Base-by-base conservation (phyloP, 1,140 invertebrate genomes). In the Araneus ventricosus region DNA sequence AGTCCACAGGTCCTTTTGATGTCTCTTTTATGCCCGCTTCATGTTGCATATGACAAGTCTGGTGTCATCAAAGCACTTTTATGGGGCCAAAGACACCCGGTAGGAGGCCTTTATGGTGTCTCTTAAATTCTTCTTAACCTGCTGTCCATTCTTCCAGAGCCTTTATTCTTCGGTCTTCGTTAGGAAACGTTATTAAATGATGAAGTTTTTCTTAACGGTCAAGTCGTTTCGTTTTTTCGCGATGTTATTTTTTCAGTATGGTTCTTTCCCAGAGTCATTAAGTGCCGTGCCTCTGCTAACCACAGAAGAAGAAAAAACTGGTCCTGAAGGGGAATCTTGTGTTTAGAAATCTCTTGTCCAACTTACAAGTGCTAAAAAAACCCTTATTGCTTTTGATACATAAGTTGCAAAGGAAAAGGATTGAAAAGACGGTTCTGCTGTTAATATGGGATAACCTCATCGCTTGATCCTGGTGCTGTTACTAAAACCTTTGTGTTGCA, bases 51-150 rank as follows among this genome's bases (percentile, higher is more conserved):
- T 90, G 89, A 90, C 89, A 90, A 82, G 41, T 90, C 89, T 59
- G 24, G 89, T 63, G 75, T 90, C 89, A 75, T 84, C 75, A 90
- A 80, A 90, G 79, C 61, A 14, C 79, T 84, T 63, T 90, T 90
- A 90, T 90, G 89, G 89, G 89, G 89, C 89, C 89, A 90, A 90
- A 90, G 89, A 90, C 89, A 90, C 89, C 14, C 57, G 20, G 67
- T 41, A 82, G 70, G 79, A 41, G 45, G 63, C 39, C 45, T 79
- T 89, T 75, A 75, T 75, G 80, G 80, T 82, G 80, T 82, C 80
- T 52, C 80, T 7, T 67, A 67, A 67, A 27, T 67, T 67, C 63
- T 67, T 75, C 70, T 30, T 34, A 75, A 75, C 70, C 20, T 75
- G 30, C 34, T 75, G 30, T 75, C 34, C 70, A 34, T 34, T 37